Evolutionary conservation across 2,888 invertebrate species (phyloP).

Genomic region (Drosophila heteroneura): DNA sequence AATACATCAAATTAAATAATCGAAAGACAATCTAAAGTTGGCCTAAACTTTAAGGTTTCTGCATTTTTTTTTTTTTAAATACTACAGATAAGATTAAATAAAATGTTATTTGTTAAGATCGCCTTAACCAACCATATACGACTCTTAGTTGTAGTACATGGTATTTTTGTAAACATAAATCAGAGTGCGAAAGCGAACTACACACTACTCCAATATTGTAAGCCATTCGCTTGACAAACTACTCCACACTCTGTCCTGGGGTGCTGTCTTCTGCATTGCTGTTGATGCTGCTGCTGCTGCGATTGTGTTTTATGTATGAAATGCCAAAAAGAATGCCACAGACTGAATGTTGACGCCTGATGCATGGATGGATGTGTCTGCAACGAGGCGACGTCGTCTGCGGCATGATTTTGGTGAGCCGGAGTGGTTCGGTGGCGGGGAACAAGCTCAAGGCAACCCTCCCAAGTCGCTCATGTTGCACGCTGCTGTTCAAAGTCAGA

Average conservation of each 20-base stretch:
- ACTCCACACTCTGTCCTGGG: slow-evolving; percentile 31
- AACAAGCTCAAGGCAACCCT: slow-evolving; percentile 62
- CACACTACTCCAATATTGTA: background rate
- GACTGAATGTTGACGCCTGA: slow-evolving; percentile 65
- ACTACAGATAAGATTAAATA: background rate
- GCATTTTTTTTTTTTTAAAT: background rate
- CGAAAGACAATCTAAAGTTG: background rate
- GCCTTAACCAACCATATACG: accelerated
- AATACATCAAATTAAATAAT: background rate
- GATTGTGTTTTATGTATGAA: slow-evolving; percentile 66
- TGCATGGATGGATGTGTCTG: slow-evolving; percentile 49
- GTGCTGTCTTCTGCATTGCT: slow-evolving; percentile 29
- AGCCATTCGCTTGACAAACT: slow-evolving; percentile 68
- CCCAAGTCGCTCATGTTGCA: slow-evolving; percentile 19
- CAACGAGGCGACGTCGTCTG: slow-evolving; percentile 3
- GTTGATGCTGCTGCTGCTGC: slow-evolving; percentile 26
- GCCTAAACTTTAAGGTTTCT: background rate
- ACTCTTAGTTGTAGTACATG: slow-evolving; percentile 10
- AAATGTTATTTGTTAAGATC: background rate
- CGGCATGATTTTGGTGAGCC: slow-evolving; percentile 15
- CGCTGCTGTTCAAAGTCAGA: slow-evolving; percentile 52
- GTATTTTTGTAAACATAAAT: slow-evolving; percentile 35
- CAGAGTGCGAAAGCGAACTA: background rate
- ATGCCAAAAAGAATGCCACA: slow-evolving; percentile 71
- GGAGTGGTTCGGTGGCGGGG: slow-evolving; percentile 1